Evolutionary conservation across 2,113 vertebrate genomes (phyloP).

Genomic region (Patagioenas fasciata): DNA sequence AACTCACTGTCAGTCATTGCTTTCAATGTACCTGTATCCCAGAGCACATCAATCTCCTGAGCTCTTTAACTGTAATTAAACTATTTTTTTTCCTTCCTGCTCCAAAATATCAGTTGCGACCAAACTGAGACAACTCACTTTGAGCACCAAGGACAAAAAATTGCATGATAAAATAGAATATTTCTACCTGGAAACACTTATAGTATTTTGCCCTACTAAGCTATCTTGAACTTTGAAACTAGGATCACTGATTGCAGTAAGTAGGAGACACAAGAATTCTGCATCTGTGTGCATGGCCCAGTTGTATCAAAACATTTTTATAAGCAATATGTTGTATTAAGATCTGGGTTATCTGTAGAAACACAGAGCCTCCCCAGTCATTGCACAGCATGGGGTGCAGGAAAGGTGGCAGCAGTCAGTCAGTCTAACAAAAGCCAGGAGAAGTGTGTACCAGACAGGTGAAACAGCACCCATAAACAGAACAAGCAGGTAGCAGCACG

Average conservation of each 20-base stretch:
- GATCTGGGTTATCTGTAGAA: neutral
- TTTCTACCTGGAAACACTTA: neutral
- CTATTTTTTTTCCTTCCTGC: neutral
- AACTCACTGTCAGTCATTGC: neutral
- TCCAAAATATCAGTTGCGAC: neutral
- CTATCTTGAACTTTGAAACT: neutral
- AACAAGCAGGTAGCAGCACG: no score
- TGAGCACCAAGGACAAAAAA: neutral
- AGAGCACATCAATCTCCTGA: neutral
- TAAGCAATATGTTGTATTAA: neutral
- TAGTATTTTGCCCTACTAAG: neutral
- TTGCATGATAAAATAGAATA: neutral
- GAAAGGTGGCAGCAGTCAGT: neutral
- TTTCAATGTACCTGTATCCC: neutral
- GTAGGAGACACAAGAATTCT: neutral
- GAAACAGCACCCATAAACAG: neutral
- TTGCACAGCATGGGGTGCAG: neutral
- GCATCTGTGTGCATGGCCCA: neutral
- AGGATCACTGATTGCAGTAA: neutral
- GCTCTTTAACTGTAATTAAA: neutral
- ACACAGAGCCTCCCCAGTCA: neutral
- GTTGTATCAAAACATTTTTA: neutral
- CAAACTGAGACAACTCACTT: neutral
- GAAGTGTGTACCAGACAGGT: neutral
- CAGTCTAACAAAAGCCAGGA: neutral